Evolutionary conservation across 2,888 invertebrate species (phyloP).

Genomic region (Ecdyonurus torrentis): DNA sequence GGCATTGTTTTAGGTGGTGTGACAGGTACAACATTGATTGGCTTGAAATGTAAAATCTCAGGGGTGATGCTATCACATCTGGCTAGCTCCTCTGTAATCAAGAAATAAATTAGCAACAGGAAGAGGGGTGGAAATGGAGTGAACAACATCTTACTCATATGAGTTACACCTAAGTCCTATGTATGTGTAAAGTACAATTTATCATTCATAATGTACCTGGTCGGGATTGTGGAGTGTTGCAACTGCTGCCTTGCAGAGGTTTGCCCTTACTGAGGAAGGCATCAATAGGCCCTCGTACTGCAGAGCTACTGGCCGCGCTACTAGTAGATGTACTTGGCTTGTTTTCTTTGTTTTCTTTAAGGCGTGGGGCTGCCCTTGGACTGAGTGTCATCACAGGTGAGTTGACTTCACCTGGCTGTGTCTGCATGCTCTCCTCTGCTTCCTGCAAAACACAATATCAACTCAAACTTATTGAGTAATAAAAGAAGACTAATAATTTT

Average conservation of each 20-base stretch:
- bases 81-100: no score
- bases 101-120: no score
- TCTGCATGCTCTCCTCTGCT: neutral
- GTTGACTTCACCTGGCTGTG: neutral
- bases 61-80: neutral
- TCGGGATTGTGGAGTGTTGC: constrained; percentile 1
- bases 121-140: no score
- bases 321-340: neutral
- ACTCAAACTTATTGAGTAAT: no score
- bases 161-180: no score
- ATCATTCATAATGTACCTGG: no score
- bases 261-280: neutral
- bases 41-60: neutral
- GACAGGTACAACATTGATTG: neutral
- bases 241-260: neutral
- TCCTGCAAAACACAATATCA: no score
- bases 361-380: neutral
- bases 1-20: neutral
- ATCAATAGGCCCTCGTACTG: neutral
- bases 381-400: no score
- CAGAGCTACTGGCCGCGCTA: neutral
- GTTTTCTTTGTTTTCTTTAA: neutral
- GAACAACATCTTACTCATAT: no score
- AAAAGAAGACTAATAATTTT: no score
- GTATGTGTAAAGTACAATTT: no score